Base-by-base conservation (phyloP, 2,888 invertebrate genomes). In the Sinopyrophorus schimmeli region DNA sequence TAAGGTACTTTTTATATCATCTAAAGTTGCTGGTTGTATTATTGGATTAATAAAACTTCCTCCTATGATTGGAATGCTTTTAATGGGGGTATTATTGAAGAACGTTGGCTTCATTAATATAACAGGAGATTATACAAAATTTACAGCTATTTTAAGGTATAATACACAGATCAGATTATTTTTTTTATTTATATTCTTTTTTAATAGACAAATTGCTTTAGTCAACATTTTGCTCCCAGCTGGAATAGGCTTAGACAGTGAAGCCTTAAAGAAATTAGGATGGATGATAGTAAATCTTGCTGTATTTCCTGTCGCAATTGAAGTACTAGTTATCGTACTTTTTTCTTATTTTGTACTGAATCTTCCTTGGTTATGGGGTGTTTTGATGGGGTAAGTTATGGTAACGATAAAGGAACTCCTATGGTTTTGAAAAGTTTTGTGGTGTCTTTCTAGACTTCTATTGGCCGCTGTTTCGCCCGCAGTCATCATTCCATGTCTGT, bases 381-480 rank as follows among this genome's bases (percentile, higher is more conserved):
- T 75, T 12, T 63, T 77, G 5, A 63, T 78, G 55, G 78, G 78
- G 78, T 78, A 61, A 73, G 73, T 51, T 55, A 47, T 48, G 53
- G 34, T 27, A 28, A 37, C 9, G 11, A 5, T 42, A 15, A 30
- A 20, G 42, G 50, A 47, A 53, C 50, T 58, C 46, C 51, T 55
- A 58, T 56, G 59, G 57, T 61, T 57, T 60, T 61, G 60, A 60
- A 61, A 61, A 57, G 47, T 53, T 57, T 60, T 54, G 39, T 60
- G 54, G 35, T 18, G 20, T 42, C 46, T 54, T 44, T 59, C 59
- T 23, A 82, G 83, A 20, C 76, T 82, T 61, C 76, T 82, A 3
- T 68, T 84, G 57, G 82, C 83, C 10, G 86, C 86, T 3, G 84
- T 87, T 1, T 85, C 85, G 0, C 86, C 87, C 1, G 87, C 87